These are phyloP conservation scores for Cotesia glomerata DNA, from an alignment of 1,140 invertebrate genomes.

Conservation along the genomic window DNA sequence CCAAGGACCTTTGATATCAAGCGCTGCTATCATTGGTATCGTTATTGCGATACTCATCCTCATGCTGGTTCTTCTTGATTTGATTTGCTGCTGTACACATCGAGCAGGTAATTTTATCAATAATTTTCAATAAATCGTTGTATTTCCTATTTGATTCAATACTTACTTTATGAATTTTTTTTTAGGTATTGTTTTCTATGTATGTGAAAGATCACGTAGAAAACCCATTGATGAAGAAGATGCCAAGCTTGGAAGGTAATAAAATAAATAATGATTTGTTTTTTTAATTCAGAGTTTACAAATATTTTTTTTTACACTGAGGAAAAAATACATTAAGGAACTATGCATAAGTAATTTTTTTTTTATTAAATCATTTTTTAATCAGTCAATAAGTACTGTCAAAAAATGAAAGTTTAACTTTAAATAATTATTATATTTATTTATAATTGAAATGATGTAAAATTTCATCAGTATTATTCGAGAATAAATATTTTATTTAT, in stretches of 20 bases:
- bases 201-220: conserved; percentile 71
- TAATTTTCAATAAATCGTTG: neutral
- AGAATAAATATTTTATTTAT: too few relatives aligned
- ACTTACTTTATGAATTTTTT: conserved; percentile 28
- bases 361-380: neutral
- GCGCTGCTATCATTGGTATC: conserved; percentile 78
- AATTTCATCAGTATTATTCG: too few relatives aligned
- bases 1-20: conserved; percentile 71
- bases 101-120: conserved; percentile 57
- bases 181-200: conserved; percentile 73
- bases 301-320: conserved; percentile 5
- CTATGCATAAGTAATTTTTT: too few relatives aligned
- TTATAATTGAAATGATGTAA: too few relatives aligned
- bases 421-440: too few relatives aligned
- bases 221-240: conserved; percentile 79
- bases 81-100: conserved; percentile 74
- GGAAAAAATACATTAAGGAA: neutral
- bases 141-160: neutral
- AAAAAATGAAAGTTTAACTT: too few relatives aligned
- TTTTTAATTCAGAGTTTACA: neutral
- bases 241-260: conserved; percentile 80
- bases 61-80: conserved; percentile 78
- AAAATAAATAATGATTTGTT: conserved; percentile 7
- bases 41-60: conserved; percentile 76
- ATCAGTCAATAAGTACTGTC: too few relatives aligned